Conservation (phyloP, 2,797 vertebrate genomes). For the Nyctibius grandis region DNA sequence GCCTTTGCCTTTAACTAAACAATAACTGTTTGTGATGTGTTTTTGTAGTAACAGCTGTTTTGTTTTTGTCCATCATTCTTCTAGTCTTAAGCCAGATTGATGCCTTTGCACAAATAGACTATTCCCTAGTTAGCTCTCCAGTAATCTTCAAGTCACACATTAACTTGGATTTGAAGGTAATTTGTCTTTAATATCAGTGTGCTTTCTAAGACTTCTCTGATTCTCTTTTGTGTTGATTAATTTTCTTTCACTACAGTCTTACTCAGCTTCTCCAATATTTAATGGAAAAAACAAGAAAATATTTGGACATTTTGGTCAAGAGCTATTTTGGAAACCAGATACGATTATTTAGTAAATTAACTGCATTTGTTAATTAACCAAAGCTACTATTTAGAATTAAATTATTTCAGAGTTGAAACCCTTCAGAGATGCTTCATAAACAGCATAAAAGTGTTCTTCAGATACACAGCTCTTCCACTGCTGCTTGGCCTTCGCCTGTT, state of each 20-base stretch:
- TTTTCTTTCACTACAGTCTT: neutral
- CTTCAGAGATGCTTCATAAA: neutral
- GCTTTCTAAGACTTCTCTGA: neutral
- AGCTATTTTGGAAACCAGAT: neutral
- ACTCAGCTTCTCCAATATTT: neutral
- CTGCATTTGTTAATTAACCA: neutral
- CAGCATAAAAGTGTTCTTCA: neutral
- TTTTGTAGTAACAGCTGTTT: constrained; percentile 6
- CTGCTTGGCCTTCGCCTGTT: neutral
- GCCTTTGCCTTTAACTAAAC: neutral
- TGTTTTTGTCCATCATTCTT: constrained; percentile 37
- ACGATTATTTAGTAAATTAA: neutral
- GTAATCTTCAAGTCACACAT: constrained; percentile 62
- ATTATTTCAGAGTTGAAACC: neutral
- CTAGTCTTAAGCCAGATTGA: constrained; percentile 67
- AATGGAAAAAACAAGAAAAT: neutral
- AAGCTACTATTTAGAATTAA: neutral
- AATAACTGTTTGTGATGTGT: neutral
- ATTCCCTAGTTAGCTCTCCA: constrained; percentile 59
- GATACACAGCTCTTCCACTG: neutral
- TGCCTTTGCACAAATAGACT: constrained; percentile 66
- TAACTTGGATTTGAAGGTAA: constrained; percentile 73
- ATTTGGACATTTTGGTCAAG: neutral
- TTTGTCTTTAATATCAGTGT: neutral
- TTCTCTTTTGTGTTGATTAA: neutral